These are phyloP conservation scores for Drosophila oshimai DNA, from an alignment of 1,140 invertebrate genomes.

Conservation along the genomic window DNA sequence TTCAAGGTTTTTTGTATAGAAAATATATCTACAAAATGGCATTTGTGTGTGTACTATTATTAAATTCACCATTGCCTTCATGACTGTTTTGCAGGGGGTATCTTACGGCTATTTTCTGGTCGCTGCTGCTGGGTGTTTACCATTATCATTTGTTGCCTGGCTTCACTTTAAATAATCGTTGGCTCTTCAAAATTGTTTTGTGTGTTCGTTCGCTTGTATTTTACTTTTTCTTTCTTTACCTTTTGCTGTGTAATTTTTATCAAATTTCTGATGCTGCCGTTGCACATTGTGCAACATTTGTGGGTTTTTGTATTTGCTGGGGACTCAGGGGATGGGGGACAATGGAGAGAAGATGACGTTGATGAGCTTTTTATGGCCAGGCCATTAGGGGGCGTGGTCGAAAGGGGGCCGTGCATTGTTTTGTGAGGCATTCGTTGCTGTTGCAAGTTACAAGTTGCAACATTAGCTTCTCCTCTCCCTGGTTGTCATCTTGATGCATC, in stretches of 20 bases:
- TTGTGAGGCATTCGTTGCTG: conserved; percentile 26
- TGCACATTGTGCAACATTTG: conserved; percentile 45
- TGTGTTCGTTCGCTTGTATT: conserved; percentile 31
- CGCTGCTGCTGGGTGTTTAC: conserved; percentile 28
- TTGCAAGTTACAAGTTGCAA: conserved; percentile 61
- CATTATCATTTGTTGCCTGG: conserved; percentile 77
- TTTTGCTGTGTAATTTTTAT: conserved; percentile 71
- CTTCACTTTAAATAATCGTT: conserved; percentile 79
- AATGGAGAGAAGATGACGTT: conserved; percentile 48
- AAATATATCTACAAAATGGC: conserved; percentile 21
- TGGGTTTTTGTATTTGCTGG: too few relatives aligned
- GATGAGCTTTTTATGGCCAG: conserved; percentile 76
- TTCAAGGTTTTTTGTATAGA: conserved; percentile 20
- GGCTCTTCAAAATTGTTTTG: conserved; percentile 71
- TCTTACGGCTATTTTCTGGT: conserved; percentile 54
- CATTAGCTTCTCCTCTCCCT: conserved; percentile 59
- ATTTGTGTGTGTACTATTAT: conserved; percentile 56
- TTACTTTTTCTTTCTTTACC: conserved; percentile 49
- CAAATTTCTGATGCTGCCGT: conserved; percentile 52
- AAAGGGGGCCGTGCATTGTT: conserved; percentile 30
- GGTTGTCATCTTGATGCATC: conserved; percentile 56
- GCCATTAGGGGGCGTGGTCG: conserved; percentile 71
- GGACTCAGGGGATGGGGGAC: conserved; percentile 10
- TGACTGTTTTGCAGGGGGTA: conserved; percentile 58
- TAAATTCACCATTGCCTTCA: conserved; percentile 55